Evolutionary conservation across 2,113 vertebrate species (phyloP).

Genomic region (Piaya cayana): DNA sequence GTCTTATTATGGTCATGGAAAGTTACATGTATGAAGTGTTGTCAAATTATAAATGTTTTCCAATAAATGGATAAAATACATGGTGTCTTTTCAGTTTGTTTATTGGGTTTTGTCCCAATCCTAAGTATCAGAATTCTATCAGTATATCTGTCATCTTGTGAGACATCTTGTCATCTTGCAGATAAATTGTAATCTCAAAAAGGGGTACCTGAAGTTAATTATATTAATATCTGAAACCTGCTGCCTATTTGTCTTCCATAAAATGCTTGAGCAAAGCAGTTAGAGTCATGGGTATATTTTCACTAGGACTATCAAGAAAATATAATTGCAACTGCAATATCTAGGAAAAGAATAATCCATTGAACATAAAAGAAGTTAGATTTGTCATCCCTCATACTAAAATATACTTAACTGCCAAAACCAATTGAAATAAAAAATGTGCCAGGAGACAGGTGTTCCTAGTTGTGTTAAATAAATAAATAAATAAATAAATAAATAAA

Average conservation of each 20-base stretch:
- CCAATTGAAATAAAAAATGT: not conserved
- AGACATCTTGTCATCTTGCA: too few relatives aligned
- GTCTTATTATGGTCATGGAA: not conserved
- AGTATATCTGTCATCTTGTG: not conserved
- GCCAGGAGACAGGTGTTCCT: not conserved
- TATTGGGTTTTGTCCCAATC: not conserved
- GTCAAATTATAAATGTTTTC: not conserved
- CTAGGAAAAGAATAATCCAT: not conserved
- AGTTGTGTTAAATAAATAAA: not conserved
- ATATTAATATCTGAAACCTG: not conserved
- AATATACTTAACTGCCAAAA: not conserved
- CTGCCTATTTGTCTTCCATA: not conserved
- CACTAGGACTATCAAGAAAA: not conserved
- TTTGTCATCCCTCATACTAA: not conserved
- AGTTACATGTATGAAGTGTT: not conserved
- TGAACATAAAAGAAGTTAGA: not conserved
- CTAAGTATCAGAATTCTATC: not conserved
- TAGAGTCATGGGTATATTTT: not conserved
- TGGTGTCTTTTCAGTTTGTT: not conserved
- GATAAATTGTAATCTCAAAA: not conserved
- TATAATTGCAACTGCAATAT: not conserved
- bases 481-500: not conserved
- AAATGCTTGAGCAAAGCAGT: not conserved
- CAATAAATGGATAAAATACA: not conserved
- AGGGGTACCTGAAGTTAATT: not conserved